These are phyloP conservation scores for Charina bottae DNA, from an alignment of 2,113 vertebrate genomes.

Conservation along the genomic window DNA sequence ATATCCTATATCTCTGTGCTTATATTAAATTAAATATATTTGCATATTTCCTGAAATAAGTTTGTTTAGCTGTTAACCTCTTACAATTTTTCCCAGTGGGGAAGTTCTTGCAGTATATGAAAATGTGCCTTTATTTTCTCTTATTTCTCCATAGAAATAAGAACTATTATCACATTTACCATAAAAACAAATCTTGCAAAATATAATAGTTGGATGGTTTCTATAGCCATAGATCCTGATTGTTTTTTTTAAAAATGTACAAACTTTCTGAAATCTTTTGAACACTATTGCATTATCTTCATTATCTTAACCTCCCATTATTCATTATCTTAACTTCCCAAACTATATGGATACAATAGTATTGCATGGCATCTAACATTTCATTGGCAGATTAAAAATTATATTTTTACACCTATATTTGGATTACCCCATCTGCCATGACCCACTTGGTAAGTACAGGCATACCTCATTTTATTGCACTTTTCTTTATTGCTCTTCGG, in stretches of 20 bases:
- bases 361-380: not conserved
- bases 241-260: not conserved
- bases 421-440: not conserved
- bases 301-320: not conserved
- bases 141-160: not conserved
- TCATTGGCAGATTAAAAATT: not conserved
- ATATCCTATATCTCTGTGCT: not conserved
- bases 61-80: not conserved
- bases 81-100: not conserved
- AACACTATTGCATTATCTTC: not conserved
- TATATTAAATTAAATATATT: not conserved
- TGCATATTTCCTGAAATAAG: not conserved
- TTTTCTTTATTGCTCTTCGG: too few relatives aligned
- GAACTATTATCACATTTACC: not conserved
- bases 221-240: not conserved
- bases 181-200: conserved; percentile 5
- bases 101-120: not conserved
- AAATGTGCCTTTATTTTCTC: not conserved
- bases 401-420: not conserved
- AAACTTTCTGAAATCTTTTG: not conserved
- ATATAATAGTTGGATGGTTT: not conserved
- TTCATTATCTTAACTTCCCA: not conserved
- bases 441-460: not conserved
- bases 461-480: too few relatives aligned
- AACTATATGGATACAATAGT: not conserved